These are phyloP conservation scores for Proisotoma minuta DNA, from an alignment of 2,888 invertebrate genomes.

Conservation along the genomic window DNA sequence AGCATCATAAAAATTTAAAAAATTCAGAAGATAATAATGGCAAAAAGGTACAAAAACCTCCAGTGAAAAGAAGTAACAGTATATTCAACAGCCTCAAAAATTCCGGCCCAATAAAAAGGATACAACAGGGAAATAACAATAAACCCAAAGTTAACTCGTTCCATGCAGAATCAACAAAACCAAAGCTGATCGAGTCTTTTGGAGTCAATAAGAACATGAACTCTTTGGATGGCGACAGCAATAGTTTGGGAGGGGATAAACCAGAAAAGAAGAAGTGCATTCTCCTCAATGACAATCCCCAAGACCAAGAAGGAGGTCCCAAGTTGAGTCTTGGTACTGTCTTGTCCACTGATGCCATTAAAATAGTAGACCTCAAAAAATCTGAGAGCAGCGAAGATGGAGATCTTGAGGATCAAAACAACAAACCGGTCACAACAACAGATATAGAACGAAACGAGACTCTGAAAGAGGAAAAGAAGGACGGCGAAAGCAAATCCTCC, in stretches of 20 bases:
- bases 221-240: neutral
- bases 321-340: slow-evolving; percentile 81
- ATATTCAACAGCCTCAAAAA: slow-evolving; percentile 25
- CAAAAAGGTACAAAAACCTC: slow-evolving; percentile 56
- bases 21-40: slow-evolving; percentile 59
- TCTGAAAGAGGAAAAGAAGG: slow-evolving; percentile 16
- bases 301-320: slow-evolving; percentile 61
- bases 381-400: slow-evolving; percentile 12
- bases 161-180: neutral
- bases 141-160: slow-evolving; percentile 13
- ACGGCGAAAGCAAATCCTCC: no score
- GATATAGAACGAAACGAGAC: neutral
- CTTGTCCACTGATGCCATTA: slow-evolving; percentile 65
- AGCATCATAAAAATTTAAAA: slow-evolving; percentile 64
- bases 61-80: slow-evolving; percentile 23
- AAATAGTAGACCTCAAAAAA: slow-evolving; percentile 36
- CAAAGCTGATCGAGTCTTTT: neutral
- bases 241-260: slow-evolving; percentile 14
- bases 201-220: neutral
- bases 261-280: slow-evolving; percentile 44
- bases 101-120: slow-evolving; percentile 24
- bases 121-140: slow-evolving; percentile 26
- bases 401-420: neutral
- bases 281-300: slow-evolving; percentile 44
- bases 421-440: neutral